Conservation (phyloP, 1,140 invertebrate species). For the Atta texana region DNA sequence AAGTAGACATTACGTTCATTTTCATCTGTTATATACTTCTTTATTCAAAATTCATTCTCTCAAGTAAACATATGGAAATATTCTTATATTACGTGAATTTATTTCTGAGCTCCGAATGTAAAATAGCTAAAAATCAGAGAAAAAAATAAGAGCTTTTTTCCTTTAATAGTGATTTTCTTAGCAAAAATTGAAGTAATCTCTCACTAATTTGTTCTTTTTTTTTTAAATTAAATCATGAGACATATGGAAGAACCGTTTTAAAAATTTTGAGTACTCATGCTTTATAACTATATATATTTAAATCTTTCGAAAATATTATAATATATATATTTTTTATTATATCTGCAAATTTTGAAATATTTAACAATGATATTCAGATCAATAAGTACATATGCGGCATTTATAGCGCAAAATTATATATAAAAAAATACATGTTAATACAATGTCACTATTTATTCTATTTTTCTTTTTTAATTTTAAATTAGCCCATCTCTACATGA, state of each 20-base stretch:
- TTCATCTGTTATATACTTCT: neutral
- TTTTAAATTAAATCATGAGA: neutral
- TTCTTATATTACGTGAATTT: neutral
- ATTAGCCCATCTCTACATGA: constrained; percentile 81
- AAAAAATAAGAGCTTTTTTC: neutral
- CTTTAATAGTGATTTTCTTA: neutral
- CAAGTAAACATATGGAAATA: neutral
- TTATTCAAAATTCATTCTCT: neutral
- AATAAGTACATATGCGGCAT: neutral
- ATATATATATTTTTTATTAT: neutral
- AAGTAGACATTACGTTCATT: constrained; percentile 64
- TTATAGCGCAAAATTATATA: neutral
- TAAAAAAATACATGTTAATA: neutral
- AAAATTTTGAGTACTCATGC: neutral
- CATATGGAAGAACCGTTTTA: neutral
- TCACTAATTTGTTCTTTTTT: no score
- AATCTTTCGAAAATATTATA: neutral
- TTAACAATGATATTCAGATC: neutral
- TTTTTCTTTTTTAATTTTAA: neutral
- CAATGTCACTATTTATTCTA: neutral
- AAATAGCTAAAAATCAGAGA: neutral
- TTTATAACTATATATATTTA: neutral
- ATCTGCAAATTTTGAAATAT: neutral
- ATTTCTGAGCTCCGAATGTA: neutral
- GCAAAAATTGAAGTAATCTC: neutral